Base-by-base conservation (phyloP, 2,113 vertebrate species). In the Barbus barbus region DNA sequence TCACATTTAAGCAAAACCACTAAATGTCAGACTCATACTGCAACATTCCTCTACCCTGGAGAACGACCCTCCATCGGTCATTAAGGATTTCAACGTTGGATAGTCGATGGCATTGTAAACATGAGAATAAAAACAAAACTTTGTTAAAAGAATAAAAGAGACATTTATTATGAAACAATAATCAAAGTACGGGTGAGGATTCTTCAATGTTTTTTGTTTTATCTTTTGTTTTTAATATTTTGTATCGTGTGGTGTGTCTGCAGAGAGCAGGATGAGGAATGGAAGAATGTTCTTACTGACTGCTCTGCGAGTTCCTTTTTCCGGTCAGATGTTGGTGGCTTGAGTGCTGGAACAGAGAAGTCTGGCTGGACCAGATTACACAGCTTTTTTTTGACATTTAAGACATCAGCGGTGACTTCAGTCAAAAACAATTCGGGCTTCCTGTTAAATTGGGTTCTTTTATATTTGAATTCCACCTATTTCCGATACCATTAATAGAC, bases 31-130 rank as follows among this genome's bases (percentile, higher is more conserved):
- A 89, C 89, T 92, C 86, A 89, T 90, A 91, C 93, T 93, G 87
- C 88, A 91, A 92, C 93, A 93, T 93, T 95, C 93, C 92, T 91
- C 90, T 91, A 85, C 89, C 84, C 87, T 83, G 85, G 89, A 88
- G 86, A 92, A 83, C 87, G 83, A 83, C 63, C 65, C 86, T 89
- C 87, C 86, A 78, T 84, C 56, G 24, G 83, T 89, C 88, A 83
- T 88, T 87, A 81, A 82, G 88, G 87, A 89, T 90, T 84, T 88
- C 87, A 88, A 85, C 87, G 81, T 86, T 83, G 85, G 90, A 84
- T 86, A 79, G 83, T 88, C 71, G 83, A 81, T 36, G 81, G 85
- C 87, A 85, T 89, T 86, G 84, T 89, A 88, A 78, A 83, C 89
- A 83, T 79, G 81, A 46, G 44, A 74, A 74, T 53, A 65, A 58